Conservation (phyloP, 2,888 invertebrate genomes). For the Labia minor region DNA sequence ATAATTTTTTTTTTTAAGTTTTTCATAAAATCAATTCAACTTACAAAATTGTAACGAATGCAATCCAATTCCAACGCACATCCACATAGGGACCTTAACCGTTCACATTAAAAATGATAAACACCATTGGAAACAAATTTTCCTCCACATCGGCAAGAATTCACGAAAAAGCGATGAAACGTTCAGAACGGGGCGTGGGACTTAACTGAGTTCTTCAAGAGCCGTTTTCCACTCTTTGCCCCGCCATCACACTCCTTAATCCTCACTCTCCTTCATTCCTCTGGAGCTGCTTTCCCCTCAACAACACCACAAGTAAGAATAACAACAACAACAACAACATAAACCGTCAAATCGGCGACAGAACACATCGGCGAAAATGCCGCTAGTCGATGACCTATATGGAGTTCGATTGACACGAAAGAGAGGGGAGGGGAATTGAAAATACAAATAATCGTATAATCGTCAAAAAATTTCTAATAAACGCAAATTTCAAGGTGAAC, state of each 20-base stretch:
- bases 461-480: not conserved
- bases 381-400: not conserved
- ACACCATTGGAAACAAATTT: not conserved
- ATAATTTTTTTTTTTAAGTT: not conserved
- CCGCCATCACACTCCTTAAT: not conserved
- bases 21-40: not conserved
- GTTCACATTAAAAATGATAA: not conserved
- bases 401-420: not conserved
- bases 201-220: not conserved
- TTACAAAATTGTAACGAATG: not conserved
- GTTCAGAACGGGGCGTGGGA: not conserved
- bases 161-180: not conserved
- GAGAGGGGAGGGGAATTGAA: too few species aligned
- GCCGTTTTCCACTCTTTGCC: not conserved
- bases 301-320: not conserved
- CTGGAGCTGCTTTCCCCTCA: not conserved
- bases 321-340: not conserved
- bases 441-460: not conserved
- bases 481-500: not conserved
- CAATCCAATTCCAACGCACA: conserved; percentile 5
- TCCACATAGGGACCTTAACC: not conserved
- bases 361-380: not conserved
- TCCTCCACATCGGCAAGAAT: not conserved
- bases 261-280: not conserved
- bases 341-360: not conserved